Evolutionary conservation across 2,113 vertebrate genomes (phyloP).

Genomic region (Spilogale gracilis): DNA sequence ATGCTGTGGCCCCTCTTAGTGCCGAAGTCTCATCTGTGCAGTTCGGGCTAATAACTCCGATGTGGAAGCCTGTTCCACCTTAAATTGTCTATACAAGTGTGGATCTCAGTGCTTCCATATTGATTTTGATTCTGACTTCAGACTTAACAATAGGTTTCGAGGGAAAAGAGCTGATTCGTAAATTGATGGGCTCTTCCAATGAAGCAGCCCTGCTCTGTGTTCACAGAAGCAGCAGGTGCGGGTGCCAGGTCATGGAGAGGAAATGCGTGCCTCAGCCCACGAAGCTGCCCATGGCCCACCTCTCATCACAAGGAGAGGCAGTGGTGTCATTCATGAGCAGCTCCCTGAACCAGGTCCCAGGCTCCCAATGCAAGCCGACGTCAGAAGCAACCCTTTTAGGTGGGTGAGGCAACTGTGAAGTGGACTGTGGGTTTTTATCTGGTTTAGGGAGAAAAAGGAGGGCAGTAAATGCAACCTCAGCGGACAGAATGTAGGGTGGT

Average conservation of each 20-base stretch:
- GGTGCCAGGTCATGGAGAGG: not conserved
- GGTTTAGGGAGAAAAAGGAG: not conserved
- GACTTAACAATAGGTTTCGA: not conserved
- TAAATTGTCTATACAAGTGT: not conserved
- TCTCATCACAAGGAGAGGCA: not conserved
- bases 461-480: not conserved
- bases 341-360: not conserved
- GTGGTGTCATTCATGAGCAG: not conserved
- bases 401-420: not conserved
- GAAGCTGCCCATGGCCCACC: not conserved
- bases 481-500: not conserved
- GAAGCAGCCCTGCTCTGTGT: not conserved
- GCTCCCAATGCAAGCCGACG: not conserved
- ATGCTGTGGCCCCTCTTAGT: not conserved
- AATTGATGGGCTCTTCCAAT: not conserved
- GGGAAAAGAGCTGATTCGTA: constrained; percentile 8
- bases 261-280: not conserved
- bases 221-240: not conserved
- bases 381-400: not conserved
- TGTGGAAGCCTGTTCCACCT: not conserved
- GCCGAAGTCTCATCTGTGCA: not conserved
- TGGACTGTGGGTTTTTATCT: no score
- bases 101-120: not conserved
- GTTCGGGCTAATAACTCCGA: not conserved
- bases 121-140: constrained; percentile 34